phyloP scores from a whole-genome alignment of 2,797 vertebrate species.

The Phoxinus dragarum region DNA sequence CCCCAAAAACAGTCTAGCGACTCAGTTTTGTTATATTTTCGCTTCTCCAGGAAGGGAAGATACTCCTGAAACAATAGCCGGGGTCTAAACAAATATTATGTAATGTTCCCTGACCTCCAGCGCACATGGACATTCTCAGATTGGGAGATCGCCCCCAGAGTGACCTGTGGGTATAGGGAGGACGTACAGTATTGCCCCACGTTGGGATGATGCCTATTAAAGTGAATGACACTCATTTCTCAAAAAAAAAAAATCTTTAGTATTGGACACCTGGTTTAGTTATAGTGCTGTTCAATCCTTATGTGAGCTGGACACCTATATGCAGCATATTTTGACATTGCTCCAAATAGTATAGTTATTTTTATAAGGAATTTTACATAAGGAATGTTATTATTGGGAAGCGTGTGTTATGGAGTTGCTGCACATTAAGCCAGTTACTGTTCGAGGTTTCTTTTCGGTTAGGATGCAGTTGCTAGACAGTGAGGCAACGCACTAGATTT shows the following conservation, averaged over 20 bases:
- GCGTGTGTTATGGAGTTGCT: background rate
- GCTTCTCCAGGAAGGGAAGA: slow-evolving; percentile 74
- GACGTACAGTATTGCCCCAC: background rate
- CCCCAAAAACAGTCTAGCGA: background rate
- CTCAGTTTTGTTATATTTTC: slow-evolving; percentile 36
- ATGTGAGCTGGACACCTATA: background rate
- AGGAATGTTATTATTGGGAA: too few species aligned
- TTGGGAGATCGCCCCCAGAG: background rate
- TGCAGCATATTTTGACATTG: too few species aligned
- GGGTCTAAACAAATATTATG: slow-evolving; percentile 72
- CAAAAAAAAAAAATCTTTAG: background rate
- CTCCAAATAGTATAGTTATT: too few species aligned
- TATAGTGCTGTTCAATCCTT: too few species aligned
- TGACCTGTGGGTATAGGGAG: slow-evolving; percentile 2
- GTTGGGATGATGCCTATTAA: background rate
- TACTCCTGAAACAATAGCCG: slow-evolving; percentile 73
- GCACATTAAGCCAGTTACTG: background rate
- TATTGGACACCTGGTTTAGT: background rate
- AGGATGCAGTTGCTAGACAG: background rate
- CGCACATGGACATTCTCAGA: slow-evolving; percentile 20
- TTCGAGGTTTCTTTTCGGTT: background rate
- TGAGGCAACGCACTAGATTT: background rate
- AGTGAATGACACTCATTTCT: background rate
- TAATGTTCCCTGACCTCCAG: slow-evolving; percentile 54
- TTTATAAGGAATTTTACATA: too few species aligned